Percentiles rank a stretch among this genome's conserved stretches.
Conservation (phyloP, 2,113 vertebrate species). For the Rhea pennata region DNA sequence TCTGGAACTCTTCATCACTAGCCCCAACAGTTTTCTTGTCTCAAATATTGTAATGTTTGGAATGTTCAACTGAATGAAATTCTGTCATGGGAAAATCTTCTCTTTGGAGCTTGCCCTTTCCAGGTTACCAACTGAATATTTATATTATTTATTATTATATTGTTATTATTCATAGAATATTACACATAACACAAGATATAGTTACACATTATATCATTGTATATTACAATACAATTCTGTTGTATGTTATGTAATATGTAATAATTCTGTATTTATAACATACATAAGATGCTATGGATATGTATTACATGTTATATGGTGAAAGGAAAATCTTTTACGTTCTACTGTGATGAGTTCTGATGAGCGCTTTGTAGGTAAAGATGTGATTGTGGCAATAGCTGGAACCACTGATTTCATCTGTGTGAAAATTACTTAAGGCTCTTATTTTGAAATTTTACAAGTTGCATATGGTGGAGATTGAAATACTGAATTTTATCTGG, state of each 20-base stretch:
- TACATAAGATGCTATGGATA: background rate
- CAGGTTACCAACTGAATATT: background rate
- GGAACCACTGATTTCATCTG: background rate
- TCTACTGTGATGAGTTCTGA: background rate
- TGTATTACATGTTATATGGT: background rate
- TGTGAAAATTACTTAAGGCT: background rate
- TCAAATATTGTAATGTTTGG: background rate
- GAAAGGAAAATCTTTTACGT: background rate
- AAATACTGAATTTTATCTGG: background rate
- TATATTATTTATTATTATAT: background rate
- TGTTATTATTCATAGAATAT: background rate
- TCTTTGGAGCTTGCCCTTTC: background rate
- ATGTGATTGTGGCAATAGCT: background rate
- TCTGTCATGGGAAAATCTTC: background rate
- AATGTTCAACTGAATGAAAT: background rate
- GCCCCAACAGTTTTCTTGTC: background rate
- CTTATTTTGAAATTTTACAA: background rate
- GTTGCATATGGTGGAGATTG: background rate
- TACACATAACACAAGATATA: background rate
- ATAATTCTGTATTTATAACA: background rate
- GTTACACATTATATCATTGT: background rate
- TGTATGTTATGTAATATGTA: background rate
- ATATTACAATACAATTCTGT: background rate
- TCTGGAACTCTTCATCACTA: background rate
- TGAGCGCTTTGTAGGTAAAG: background rate